Evolutionary conservation across 2,888 invertebrate genomes (phyloP), one percentile per base, ranked within the genome.

Genomic region (Synergus laeviventris): DNA sequence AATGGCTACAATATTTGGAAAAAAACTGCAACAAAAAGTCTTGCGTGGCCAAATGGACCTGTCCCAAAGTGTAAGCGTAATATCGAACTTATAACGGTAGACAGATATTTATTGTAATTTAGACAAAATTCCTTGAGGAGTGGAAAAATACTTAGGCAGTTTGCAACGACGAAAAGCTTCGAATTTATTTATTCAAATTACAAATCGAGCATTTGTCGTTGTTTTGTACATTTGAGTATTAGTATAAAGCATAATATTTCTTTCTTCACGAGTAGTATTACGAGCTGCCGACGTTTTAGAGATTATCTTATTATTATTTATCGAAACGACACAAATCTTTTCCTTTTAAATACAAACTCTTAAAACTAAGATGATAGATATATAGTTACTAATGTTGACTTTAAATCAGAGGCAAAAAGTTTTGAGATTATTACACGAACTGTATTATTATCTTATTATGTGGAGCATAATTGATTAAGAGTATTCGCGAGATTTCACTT

Each of bases 1-100:
- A 39, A 94, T 97, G 93, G 94, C 94, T 1, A 94, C 94, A 88
- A 92, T 96, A 77, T 97, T 96, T 90, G 95, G 95, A 88, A 94
- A 93, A 94, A 95, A 94, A 91, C 92, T 95, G 73, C 94, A 94
- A 87, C 93, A 93, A 86, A 93, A 93, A 88, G 93, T 94, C 16
- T 91, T 95, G 21, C 92, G 92, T 81, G 95, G 95, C 60, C 92
- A 93, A 83, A 93, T 94, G 42, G 93, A 94, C 87, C 89, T 95
- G 42, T 94, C 95, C 49, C 93, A 94, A 84, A 94, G 94, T 87
- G 92, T 92, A 82, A 92, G 93, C 77, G 92, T 95, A 79, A 92
- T 94, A 84, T 91, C 91, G 16, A 90, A 90, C 82, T 84, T 90
- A 66, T 90, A 88, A 84, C 56, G 38, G 75, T 74, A 62, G 16